phyloP scores from a whole-genome alignment of 1,140 invertebrate species.

The Pseudomyrmex sp. region DNA sequence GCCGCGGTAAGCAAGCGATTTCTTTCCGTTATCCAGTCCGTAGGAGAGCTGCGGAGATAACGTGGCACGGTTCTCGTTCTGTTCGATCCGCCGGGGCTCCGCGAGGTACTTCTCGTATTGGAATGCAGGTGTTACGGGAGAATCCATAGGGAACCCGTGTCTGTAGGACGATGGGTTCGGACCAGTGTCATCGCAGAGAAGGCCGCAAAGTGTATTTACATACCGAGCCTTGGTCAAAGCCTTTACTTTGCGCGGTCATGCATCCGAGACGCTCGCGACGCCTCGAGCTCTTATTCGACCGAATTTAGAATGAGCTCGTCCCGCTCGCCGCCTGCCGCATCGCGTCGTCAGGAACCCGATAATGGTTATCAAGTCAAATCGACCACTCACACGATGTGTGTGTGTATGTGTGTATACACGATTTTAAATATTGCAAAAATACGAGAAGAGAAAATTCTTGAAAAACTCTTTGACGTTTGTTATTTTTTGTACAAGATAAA shows the following conservation, averaged over 20 bases:
- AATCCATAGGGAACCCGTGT: slow-evolving; percentile 65
- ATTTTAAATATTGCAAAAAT: no score
- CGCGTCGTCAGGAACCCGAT: slow-evolving; percentile 19
- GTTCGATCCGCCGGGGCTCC: neutral
- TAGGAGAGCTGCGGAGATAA: slow-evolving; percentile 55
- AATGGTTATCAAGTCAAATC: slow-evolving; percentile 46
- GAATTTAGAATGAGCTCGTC: slow-evolving; percentile 63
- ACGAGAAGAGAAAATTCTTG: no score
- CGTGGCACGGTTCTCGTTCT: slow-evolving; percentile 18
- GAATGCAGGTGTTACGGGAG: slow-evolving; percentile 48
- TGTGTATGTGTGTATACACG: neutral
- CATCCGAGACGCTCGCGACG: slow-evolving; percentile 49
- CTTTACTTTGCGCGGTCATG: slow-evolving; percentile 76
- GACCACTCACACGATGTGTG: neutral
- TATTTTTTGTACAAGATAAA: no score
- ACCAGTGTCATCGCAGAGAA: slow-evolving; percentile 56
- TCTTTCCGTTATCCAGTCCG: slow-evolving; percentile 39
- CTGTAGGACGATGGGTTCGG: slow-evolving; percentile 47
- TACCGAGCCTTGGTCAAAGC: slow-evolving; percentile 80
- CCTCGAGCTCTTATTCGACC: slow-evolving; percentile 59
- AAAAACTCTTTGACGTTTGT: no score
- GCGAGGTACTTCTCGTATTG: slow-evolving; percentile 22
- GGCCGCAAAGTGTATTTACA: slow-evolving; percentile 80
- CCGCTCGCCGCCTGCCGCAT: neutral
- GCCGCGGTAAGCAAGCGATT: slow-evolving; percentile 6